Conservation (phyloP, 2,888 invertebrate genomes). For the Pinctada fucata region DNA sequence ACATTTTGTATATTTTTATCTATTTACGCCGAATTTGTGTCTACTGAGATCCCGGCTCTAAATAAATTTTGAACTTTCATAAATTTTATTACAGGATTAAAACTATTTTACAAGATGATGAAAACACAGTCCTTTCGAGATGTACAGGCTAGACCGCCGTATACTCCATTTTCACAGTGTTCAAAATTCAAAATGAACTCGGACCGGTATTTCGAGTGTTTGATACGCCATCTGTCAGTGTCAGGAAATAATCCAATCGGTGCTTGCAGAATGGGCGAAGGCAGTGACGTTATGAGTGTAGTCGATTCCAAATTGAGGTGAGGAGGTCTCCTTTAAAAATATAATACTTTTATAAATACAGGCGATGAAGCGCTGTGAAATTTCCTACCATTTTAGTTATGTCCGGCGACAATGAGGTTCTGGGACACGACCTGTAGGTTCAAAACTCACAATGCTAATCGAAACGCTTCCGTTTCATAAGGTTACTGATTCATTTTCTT, state of each 20-base stretch:
- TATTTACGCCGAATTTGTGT: too few relatives aligned
- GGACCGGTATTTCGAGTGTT: constrained; percentile 58
- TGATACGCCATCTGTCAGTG: constrained; percentile 48
- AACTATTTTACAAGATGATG: constrained; percentile 42
- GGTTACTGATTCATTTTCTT: too few relatives aligned
- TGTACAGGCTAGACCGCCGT: constrained; percentile 41
- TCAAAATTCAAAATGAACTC: constrained; percentile 48
- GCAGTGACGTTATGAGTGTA: constrained; percentile 79
- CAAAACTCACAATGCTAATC: too few relatives aligned
- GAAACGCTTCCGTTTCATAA: too few relatives aligned
- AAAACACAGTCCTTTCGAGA: constrained; percentile 51
- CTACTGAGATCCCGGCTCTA: neutral
- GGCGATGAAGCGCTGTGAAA: neutral
- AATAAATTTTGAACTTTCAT: neutral
- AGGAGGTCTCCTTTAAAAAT: neutral
- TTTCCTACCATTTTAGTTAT: too few relatives aligned
- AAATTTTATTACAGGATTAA: constrained; percentile 44
- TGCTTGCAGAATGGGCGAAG: constrained; percentile 84
- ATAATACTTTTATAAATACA: neutral
- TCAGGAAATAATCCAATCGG: constrained; percentile 83
- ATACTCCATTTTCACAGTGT: constrained; percentile 51
- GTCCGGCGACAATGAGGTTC: too few relatives aligned
- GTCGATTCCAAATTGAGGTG: constrained; percentile 81
- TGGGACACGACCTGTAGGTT: too few relatives aligned
- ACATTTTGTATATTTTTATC: too few relatives aligned